Base-by-base conservation (phyloP, 2,113 vertebrate species). In the Gnathonemus echidnorhynchus region DNA sequence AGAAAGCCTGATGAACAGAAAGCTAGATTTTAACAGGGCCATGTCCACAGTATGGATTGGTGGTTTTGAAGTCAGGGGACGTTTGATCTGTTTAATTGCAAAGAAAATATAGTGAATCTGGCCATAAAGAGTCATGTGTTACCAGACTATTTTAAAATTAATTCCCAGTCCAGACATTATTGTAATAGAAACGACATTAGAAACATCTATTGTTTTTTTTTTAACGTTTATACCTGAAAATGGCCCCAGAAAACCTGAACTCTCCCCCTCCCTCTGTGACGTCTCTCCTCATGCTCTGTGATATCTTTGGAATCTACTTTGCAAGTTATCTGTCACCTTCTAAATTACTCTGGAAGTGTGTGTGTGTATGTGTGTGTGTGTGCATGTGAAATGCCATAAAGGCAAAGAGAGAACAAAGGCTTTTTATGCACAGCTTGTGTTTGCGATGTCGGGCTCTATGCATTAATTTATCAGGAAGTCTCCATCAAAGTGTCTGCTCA, bases 271-370 rank as follows among this genome's bases (percentile, higher is more conserved):
- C 90, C 46, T 85, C 27, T 39, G n/a, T 70, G 45, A 13, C 27
- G 15, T 21, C 74, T 83, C 21, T 24, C 31, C 56, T 62, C 58
- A 15, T 39, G 13, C 19, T 56, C 19, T 89, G 27, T 89, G 21
- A 42, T 45, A 89, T 24, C 49, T 84, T 89, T 49, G 42, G 89
- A 46, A 85, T 89, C 88, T 74, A 17, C 48, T 74, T 53, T 52
- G 13, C 48, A 53, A 31, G 24, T 24, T 50, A 52, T 42, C 50
- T 80, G 74, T 39, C 24, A 62, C 27, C 35, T 62, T 46, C 27
- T 48, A 58, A 58, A 89, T 58, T 46, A 19, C 39, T 27, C 49
- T 11, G 27, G 39, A 13, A 86, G 21, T 86, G 74, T 85, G 45
- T 85, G 83, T 48, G 84, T 48, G 27, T 87, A 10, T 35, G 45